Evolutionary conservation across 2,113 vertebrate species (phyloP).

Genomic region (Monopterus albus): DNA sequence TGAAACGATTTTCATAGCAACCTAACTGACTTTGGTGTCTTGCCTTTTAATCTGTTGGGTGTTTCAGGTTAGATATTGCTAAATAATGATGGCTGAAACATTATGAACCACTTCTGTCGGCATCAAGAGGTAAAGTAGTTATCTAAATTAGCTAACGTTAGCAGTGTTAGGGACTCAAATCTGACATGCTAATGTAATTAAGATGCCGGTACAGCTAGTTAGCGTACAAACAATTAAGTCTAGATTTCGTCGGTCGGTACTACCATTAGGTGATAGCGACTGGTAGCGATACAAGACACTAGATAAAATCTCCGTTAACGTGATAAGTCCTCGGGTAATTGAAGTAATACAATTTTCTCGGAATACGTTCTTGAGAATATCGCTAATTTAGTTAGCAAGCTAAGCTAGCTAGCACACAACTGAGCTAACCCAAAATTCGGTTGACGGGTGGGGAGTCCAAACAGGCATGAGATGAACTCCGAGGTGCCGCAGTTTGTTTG

Average conservation of each 20-base stretch:
- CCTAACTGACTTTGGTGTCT: rapidly evolving
- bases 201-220: constrained; percentile 10
- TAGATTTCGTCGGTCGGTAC: no score
- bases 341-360: not conserved
- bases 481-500: constrained; percentile 45
- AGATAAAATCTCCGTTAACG: rapidly evolving
- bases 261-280: not conserved
- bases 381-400: constrained; percentile 5
- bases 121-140: constrained; percentile 12
- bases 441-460: constrained; percentile 53
- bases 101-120: not conserved
- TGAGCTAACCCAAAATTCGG: constrained; percentile 57
- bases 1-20: not conserved
- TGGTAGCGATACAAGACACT: not conserved
- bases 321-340: not conserved
- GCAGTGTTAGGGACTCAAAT: constrained; percentile 22
- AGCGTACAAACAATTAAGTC: not conserved
- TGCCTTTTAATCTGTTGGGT: not conserved
- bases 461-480: constrained; percentile 55
- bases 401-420: constrained; percentile 37
- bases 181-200: constrained; percentile 2
- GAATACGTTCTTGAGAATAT: not conserved
- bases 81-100: not conserved
- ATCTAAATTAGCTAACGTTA: constrained; percentile 36
- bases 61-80: not conserved